Evolutionary conservation across 23 tunicate species (phyloP), one percentile per base, ranked within the genome.

Genomic region (Halocynthia roretzi): DNA sequence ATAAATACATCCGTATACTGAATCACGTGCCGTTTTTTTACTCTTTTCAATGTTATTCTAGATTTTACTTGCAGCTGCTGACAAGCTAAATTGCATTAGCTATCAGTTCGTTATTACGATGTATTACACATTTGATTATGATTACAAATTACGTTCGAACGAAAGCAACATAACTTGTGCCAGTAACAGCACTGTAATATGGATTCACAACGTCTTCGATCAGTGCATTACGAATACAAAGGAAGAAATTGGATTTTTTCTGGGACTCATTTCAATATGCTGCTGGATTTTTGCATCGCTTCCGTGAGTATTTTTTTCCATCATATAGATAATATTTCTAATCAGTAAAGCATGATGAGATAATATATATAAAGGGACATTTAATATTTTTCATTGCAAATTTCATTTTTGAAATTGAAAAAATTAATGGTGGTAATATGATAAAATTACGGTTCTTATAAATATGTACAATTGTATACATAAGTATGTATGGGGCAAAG

Each of bases 261-360:
- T 94, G 7, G 99, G 99, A 53, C 78, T 94, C 40, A 51, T 94
- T 55, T 94, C 99, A 8, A 94, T 94, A 40, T 14, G 72, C 23
- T 94, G 99, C 54, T 94, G 99, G 99, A 81, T 94, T 23, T 74
- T 81, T 77, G 99, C 94, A 19, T 78, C 82, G 4, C 52, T 94
- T 18, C 99, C 99, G 95, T 92, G 62, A 86, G 98, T 82, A 52
- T 52, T 11, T 10, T 72, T 49, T 49, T 14, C 2, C 23, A 40
- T 50, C 21, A n/a, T 17, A 20, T 51, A 14, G 12, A 17, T 17
- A 68, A 68, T 23, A n/a, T 68, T 12, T 20, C 14, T 17, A 21
- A n/a, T n/a, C 20, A 68, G 72, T 20, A 17, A 2, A 68, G 14
- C 14, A 12, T 44, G 14, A 15, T 15, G 14, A 40, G n/a, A 49